Conservation (phyloP, 1,140 invertebrate species). For the Penaeus japonicus region DNA sequence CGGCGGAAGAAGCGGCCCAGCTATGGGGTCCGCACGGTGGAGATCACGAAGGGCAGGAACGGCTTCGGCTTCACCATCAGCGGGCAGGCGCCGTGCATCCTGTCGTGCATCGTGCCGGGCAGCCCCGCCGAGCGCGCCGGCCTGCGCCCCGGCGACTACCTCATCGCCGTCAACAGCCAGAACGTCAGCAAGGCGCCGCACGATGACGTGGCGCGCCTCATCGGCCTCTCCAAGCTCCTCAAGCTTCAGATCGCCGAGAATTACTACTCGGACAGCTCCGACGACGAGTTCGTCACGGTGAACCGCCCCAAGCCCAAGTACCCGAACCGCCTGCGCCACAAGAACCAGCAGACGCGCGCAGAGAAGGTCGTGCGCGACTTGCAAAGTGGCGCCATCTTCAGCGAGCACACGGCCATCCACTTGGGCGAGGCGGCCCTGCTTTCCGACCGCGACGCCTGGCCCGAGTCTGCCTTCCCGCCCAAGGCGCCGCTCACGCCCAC, state of each 20-base stretch:
- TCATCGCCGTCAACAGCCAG: slow-evolving; percentile 89
- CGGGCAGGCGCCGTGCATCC: slow-evolving; percentile 88
- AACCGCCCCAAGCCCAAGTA: slow-evolving; percentile 70
- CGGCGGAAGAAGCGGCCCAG: slow-evolving; percentile 81
- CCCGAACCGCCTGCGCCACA: slow-evolving; percentile 67
- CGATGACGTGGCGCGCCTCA: slow-evolving; percentile 89
- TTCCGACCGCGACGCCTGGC: slow-evolving; percentile 53
- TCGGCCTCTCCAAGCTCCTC: slow-evolving; percentile 81
- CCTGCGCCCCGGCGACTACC: slow-evolving; percentile 86
- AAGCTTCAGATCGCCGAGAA: slow-evolving; percentile 87
- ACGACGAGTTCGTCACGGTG: slow-evolving; percentile 72
- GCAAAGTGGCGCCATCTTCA: slow-evolving; percentile 62
- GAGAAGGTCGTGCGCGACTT: slow-evolving; percentile 60
- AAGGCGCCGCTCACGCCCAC: slow-evolving; percentile 46
- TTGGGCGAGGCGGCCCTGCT: slow-evolving; percentile 50
- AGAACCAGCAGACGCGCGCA: slow-evolving; percentile 59
- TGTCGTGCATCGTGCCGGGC: slow-evolving; percentile 85
- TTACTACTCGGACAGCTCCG: slow-evolving; percentile 80
- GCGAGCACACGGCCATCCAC: slow-evolving; percentile 59
- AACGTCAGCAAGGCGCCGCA: slow-evolving; percentile 89
- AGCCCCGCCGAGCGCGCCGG: slow-evolving; percentile 87
- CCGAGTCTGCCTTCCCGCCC: slow-evolving; percentile 45
- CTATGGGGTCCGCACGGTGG: slow-evolving; percentile 83
- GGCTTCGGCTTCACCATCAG: slow-evolving; percentile 94
- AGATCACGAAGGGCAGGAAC: slow-evolving; percentile 82